These are phyloP conservation scores for Periophthalmus modestus DNA, from an alignment of 2,113 vertebrate genomes.

Conservation along the genomic window DNA sequence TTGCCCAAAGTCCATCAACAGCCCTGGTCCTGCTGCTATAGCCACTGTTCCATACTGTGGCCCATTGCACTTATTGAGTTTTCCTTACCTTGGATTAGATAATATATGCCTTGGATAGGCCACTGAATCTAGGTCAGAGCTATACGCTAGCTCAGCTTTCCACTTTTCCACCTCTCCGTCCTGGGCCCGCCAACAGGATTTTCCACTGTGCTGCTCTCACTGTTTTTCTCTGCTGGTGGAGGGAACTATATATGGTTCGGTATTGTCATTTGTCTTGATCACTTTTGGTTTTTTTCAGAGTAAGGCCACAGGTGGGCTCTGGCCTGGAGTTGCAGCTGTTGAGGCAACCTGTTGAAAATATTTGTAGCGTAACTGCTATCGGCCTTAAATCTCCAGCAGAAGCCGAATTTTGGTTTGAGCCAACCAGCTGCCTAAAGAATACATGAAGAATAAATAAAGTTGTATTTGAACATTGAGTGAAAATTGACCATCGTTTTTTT, in stretches of 20 bases:
- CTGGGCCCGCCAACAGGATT: conserved; percentile 59
- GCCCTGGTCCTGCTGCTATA: conserved; percentile 36
- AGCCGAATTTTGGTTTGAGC: no score
- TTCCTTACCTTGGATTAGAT: conserved; percentile 67
- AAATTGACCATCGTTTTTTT: no score
- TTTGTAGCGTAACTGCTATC: not conserved
- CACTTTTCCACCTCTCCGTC: conserved; percentile 58
- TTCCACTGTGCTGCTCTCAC: conserved; percentile 58
- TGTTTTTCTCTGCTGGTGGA: conserved; percentile 39
- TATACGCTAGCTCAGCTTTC: conserved; percentile 58
- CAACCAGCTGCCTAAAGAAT: no score
- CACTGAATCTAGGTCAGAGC: conserved; percentile 68
- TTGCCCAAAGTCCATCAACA: conserved; percentile 20
- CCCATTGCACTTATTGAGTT: conserved; percentile 46
- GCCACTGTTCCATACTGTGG: conserved; percentile 42
- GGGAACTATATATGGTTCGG: conserved; percentile 43
- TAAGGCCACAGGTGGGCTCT: not conserved
- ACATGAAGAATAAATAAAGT: no score
- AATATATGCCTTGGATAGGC: conserved; percentile 61
- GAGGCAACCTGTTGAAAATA: not conserved
- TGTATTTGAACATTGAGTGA: no score
- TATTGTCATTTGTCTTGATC: conserved; percentile 38
- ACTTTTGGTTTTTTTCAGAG: not conserved
- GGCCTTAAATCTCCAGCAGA: no score
- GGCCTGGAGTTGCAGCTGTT: not conserved